These are phyloP conservation scores for Aeoliscus strigatus DNA, from an alignment of 2,797 vertebrate genomes.

Conservation along the genomic window DNA sequence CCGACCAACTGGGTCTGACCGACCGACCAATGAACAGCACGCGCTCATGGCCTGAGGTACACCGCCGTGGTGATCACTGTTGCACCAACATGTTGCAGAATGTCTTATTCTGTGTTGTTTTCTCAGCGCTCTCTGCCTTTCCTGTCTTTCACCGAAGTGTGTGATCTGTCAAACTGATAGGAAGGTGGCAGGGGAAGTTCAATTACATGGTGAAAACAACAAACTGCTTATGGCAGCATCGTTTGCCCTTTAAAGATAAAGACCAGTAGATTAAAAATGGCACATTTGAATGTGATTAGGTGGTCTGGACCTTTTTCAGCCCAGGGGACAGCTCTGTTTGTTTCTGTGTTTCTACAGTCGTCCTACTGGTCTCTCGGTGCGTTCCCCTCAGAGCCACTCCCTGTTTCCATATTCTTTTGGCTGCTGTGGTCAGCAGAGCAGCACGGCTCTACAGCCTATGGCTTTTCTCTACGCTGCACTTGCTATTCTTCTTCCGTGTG, in stretches of 20 bases:
- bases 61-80: no score
- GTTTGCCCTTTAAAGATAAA: no score
- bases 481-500: slow-evolving; percentile 56
- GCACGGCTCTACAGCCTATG: slow-evolving; percentile 54
- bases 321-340: no score
- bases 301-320: no score
- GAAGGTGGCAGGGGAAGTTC: slow-evolving; percentile 66
- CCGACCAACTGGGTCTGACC: no score
- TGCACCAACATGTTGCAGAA: slow-evolving; percentile 36
- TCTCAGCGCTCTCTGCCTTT: slow-evolving; percentile 62
- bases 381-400: slow-evolving; percentile 65
- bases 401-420: slow-evolving; percentile 66
- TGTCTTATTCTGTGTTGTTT: slow-evolving; percentile 56
- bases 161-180: slow-evolving; percentile 66
- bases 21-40: no score
- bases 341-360: slow-evolving; percentile 34
- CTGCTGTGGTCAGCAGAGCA: slow-evolving; percentile 63
- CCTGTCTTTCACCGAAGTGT: slow-evolving; percentile 56
- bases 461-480: slow-evolving; percentile 55
- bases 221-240: slow-evolving; percentile 5
- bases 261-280: no score
- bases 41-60: no score
- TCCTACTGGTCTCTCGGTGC: slow-evolving; percentile 37
- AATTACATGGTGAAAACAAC: slow-evolving; percentile 49
- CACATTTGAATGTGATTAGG: no score